A percentile compares a stretch with the other conserved stretches of the same genome.
Evolutionary conservation across 2,797 vertebrate species (phyloP).

Genomic region (Jordanella pulchra): DNA sequence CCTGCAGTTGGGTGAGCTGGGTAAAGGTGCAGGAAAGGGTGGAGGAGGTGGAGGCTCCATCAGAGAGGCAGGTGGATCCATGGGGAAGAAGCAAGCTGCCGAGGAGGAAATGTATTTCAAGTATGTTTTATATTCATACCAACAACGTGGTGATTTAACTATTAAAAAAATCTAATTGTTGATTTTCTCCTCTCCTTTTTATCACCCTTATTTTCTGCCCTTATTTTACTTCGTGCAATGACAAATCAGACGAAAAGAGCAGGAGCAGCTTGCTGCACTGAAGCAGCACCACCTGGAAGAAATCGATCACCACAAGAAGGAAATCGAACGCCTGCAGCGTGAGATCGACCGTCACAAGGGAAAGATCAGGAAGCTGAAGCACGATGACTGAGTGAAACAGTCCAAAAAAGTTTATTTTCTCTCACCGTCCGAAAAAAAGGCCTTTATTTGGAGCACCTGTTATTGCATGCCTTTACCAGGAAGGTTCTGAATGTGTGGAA

Average conservation of each 20-base stretch:
- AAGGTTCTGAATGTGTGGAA: constrained; percentile 38
- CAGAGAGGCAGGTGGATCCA: constrained; percentile 89
- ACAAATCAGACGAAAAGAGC: constrained; percentile 81
- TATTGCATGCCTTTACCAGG: constrained; percentile 35
- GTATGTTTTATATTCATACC: constrained; percentile 72
- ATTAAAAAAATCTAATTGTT: neutral
- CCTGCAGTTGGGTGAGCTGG: constrained; percentile 85
- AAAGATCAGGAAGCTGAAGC: constrained; percentile 86
- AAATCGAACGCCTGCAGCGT: constrained; percentile 90
- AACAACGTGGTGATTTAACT: neutral
- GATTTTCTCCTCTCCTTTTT: neutral
- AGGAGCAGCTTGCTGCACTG: constrained; percentile 84
- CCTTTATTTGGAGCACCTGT: constrained; percentile 19
- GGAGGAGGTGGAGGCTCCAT: constrained; percentile 84
- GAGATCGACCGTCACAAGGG: constrained; percentile 93
- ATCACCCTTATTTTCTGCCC: neutral
- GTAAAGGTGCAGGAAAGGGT: constrained; percentile 85
- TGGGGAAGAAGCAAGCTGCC: constrained; percentile 87
- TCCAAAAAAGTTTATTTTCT: neutral
- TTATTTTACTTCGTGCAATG: neutral
- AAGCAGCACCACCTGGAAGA: constrained; percentile 91
- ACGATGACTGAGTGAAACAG: constrained; percentile 77
- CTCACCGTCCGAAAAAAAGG: constrained; percentile 3
- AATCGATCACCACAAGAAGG: constrained; percentile 88
- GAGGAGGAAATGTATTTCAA: constrained; percentile 93